Evolutionary conservation across 2,797 vertebrate species (phyloP).

Genomic region (Malacoraja senta): DNA sequence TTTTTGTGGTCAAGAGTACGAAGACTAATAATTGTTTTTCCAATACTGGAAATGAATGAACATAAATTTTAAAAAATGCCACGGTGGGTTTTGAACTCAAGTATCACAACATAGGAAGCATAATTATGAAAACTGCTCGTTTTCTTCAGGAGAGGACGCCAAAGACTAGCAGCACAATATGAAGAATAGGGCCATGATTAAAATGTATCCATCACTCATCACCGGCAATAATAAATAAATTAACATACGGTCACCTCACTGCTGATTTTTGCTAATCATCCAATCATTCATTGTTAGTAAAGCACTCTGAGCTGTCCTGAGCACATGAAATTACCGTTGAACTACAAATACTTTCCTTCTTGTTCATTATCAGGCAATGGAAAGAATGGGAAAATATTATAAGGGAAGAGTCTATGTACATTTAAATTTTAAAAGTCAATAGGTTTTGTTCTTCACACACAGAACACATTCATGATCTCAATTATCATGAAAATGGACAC

Average conservation of each 20-base stretch:
- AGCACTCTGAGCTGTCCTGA: not conserved
- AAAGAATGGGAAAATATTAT: not conserved
- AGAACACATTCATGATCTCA: not conserved
- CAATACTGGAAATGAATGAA: too few species aligned
- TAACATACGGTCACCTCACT: not conserved
- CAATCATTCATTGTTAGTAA: not conserved
- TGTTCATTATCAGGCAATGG: not conserved
- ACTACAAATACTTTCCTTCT: not conserved
- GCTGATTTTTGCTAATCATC: not conserved
- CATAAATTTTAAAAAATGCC: too few species aligned
- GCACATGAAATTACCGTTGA: not conserved
- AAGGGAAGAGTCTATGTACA: not conserved
- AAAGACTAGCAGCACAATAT: not conserved
- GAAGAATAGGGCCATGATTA: not conserved
- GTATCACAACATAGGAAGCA: too few species aligned
- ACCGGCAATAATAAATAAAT: not conserved
- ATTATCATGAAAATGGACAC: not conserved
- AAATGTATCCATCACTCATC: not conserved
- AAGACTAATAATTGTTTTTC: too few species aligned
- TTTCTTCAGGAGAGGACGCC: not conserved
- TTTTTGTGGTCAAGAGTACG: too few species aligned
- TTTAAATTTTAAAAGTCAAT: not conserved
- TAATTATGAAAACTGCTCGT: too few species aligned
- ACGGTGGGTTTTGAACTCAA: too few species aligned
- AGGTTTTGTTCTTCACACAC: not conserved